Conservation (phyloP, 2,113 vertebrate species). For the Uropsilus gracilis region DNA sequence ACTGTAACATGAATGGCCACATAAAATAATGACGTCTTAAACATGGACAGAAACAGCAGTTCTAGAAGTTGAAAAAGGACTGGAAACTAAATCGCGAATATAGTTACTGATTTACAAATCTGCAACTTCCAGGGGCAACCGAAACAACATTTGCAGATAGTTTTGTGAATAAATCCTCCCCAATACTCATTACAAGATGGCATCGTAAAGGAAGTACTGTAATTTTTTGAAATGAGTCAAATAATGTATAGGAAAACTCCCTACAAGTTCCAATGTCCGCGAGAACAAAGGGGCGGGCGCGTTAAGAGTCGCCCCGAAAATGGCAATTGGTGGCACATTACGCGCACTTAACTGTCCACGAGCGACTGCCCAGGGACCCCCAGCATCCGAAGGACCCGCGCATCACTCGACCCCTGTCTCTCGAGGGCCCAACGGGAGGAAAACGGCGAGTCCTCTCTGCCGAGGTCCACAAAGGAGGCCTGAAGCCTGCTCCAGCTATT, state of each 20-base stretch:
- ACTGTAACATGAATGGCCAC: background rate
- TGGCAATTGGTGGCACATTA: background rate
- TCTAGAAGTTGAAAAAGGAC: background rate
- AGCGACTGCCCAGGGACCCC: background rate
- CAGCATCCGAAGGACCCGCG: background rate
- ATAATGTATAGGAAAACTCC: background rate
- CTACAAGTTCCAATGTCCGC: background rate
- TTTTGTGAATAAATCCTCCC: background rate
- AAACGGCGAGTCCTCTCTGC: no score
- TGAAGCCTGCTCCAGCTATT: background rate
- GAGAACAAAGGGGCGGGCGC: constrained; percentile 51
- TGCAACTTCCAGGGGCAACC: background rate
- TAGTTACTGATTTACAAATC: background rate
- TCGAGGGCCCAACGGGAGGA: background rate
- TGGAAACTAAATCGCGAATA: background rate
- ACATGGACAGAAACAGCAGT: background rate
- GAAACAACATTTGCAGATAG: background rate
- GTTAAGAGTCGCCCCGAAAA: background rate
- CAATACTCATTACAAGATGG: background rate
- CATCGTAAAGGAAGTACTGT: background rate
- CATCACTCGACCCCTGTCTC: no score
- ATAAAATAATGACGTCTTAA: background rate
- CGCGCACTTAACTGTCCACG: background rate
- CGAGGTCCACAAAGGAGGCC: background rate
- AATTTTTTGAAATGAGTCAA: background rate